A percentile compares a stretch with the other conserved stretches of the same genome.
These are phyloP conservation scores for Ammodytes marinus DNA, from an alignment of 2,113 vertebrate genomes.

Conservation along the genomic window DNA sequence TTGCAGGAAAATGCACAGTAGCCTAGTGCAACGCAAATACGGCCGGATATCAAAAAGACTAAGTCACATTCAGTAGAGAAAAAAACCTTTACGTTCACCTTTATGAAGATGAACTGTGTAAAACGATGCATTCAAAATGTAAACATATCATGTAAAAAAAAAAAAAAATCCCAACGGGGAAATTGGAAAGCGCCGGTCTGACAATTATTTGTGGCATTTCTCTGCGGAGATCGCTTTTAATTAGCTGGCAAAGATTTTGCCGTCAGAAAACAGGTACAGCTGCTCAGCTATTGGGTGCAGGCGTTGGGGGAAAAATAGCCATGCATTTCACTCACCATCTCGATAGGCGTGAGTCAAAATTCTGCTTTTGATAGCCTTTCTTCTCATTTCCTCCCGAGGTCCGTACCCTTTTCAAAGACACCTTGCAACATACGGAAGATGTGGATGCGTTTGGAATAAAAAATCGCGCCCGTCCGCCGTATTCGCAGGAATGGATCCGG, in stretches of 20 bases:
- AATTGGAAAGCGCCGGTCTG: neutral
- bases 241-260: conserved; percentile 52
- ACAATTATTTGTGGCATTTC: neutral
- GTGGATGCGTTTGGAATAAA: conserved; percentile 58
- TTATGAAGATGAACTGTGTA: neutral
- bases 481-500: conserved; percentile 60
- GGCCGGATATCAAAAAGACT: neutral
- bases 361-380: conserved; percentile 37
- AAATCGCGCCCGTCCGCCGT: conserved; percentile 54
- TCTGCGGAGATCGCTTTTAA: conserved; percentile 37
- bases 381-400: conserved; percentile 67
- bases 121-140: neutral
- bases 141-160: neutral
- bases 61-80: conserved; percentile 11
- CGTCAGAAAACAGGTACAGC: conserved; percentile 32
- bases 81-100: neutral
- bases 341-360: conserved; percentile 76
- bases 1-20: conserved; percentile 5
- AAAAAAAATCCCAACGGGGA: neutral
- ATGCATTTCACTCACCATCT: conserved; percentile 80
- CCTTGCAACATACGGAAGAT: conserved; percentile 54
- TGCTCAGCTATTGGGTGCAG: conserved; percentile 33
- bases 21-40: neutral
- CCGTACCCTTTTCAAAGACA: conserved; percentile 59
- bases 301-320: conserved; percentile 12